Base-by-base conservation (phyloP, 2,888 invertebrate genomes). In the Leptarthrus brevirostris region DNA sequence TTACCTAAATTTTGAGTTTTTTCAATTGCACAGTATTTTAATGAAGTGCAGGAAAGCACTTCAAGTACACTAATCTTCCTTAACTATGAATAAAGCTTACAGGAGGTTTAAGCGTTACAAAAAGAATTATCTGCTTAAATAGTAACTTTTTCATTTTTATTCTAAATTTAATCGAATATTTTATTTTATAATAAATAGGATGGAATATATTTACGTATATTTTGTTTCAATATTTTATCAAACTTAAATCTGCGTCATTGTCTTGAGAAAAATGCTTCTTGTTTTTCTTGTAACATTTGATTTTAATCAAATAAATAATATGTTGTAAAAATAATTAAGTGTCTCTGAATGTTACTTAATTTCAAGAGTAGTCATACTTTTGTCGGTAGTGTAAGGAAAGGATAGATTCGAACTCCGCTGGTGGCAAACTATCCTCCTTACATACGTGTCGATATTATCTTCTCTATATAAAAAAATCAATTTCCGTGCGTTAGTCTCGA, bases 191-290 rank as follows among this genome's bases (percentile, higher is more conserved):
- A 74, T 76, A 76, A 73, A 76, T 76, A 75, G 76, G 76, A 76
- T 76, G 76, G 76, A 75, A 76, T 76, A 76, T 74, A 76, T 75
- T 76, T 76, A 76, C 76, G 76, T 76, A 76, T 76, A 76, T 76
- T 74, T 75, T 76, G 76, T 76, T 75, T 54, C 74, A 74, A 34
- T 72, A 73, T 72, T 56, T 61, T 26, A 26, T 54, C 18, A 54
- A 5, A 26, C n/a, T 8, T 5, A 54, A 54, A n/a, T 54, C 20
- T 14, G 18, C 8, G 49, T 20, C 5, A 18, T 8, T 49, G 16
- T 18, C 49, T 20, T 20, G 18, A 49, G 18, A 49, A 49, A 49
- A 49, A 49, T 1, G 4, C 30, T n/a, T n/a, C n/a, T n/a, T n/a
- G n/a, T n/a, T n/a, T n/a, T n/a, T n/a, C n/a, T n/a, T n/a, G n/a